Base-by-base conservation (phyloP, 1,140 invertebrate species). In the Eufriesea mexicana region DNA sequence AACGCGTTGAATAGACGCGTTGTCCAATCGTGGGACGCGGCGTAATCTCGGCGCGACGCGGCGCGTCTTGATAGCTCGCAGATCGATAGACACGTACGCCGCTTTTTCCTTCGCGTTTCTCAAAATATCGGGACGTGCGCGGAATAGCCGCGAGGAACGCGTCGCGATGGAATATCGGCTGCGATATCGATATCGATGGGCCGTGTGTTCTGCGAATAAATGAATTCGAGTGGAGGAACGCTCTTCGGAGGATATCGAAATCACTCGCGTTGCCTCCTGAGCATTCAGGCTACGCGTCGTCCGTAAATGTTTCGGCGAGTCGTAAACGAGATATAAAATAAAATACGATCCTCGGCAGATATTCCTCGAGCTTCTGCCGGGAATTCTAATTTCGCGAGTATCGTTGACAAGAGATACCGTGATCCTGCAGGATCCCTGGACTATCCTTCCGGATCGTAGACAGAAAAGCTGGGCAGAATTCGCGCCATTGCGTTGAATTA, bases 401-500 rank as follows among this genome's bases (percentile, higher is more conserved):
- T 47, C 14, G n/a, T 47, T 12, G n/a, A 18, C 14, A 16, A 35
- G 14, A 14, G 66, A 49, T 45, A 45, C 23, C 12, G 16, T 23
- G 6, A 49, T 68, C n/a, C 23, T 6, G 20, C 14, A n/a, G 10
- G 42, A n/a, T 42, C 42, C 23, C 47, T 5, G 42, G 42, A 16
- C 5, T 67, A 45, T 0, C 42, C n/a, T 1, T 25, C 7, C 23
- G 25, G n/a, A 23, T 20, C 28, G 18, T 28, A 35, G 25, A 28
- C 35, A 20, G 55, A 23, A 47, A 28, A 25, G 6, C 57, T 28
- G 23, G 2, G 12, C 42, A 23, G 47, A 62, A 75, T 75, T 75
- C 57, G 20, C 25, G 45, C 18, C 62, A 49, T 67, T 35, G 49
- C 49, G 49, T 77, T 64, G 62, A 45, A 77, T 77, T 77, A 77